These are phyloP conservation scores for Meteorus colon DNA, from an alignment of 2,888 invertebrate genomes.

Conservation along the genomic window DNA sequence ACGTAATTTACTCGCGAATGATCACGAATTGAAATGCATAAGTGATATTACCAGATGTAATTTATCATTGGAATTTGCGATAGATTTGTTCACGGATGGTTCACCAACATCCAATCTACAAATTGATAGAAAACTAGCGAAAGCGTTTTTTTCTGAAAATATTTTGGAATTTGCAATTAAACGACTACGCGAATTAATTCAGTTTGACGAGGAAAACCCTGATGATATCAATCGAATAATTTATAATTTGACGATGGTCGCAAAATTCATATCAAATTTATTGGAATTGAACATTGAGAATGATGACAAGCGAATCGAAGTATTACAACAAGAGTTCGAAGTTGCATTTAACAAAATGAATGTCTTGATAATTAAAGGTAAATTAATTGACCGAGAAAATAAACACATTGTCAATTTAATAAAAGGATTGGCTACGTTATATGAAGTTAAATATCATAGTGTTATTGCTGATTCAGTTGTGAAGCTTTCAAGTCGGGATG, in stretches of 20 bases:
- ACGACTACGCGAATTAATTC: constrained; percentile 49
- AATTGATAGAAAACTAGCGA: constrained; percentile 40
- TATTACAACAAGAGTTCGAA: constrained; percentile 49
- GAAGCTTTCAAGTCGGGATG: constrained; percentile 48
- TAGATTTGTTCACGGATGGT: constrained; percentile 53
- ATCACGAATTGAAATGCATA: constrained; percentile 45
- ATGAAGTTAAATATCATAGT: constrained; percentile 53
- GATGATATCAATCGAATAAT: constrained; percentile 53
- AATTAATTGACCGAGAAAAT: constrained; percentile 20
- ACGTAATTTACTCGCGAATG: constrained; percentile 44
- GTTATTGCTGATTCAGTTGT: constrained; percentile 56
- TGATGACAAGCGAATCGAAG: constrained; percentile 5
- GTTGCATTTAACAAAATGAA: constrained; percentile 51
- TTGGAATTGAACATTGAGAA: constrained; percentile 53
- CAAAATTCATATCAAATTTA: constrained; percentile 60
- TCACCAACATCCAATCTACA: constrained; percentile 49
- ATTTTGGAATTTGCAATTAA: constrained; percentile 50
- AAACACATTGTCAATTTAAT: constrained; percentile 51
- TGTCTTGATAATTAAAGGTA: constrained; percentile 41
- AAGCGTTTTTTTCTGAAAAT: constrained; percentile 46
- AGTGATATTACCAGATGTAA: constrained; percentile 58
- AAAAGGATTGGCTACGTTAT: constrained; percentile 57
- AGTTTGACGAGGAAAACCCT: constrained; percentile 20
- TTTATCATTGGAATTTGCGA: constrained; percentile 54
- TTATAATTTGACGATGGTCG: constrained; percentile 57